Conservation (phyloP, 2,888 invertebrate genomes). For the Melitaea athalia region DNA sequence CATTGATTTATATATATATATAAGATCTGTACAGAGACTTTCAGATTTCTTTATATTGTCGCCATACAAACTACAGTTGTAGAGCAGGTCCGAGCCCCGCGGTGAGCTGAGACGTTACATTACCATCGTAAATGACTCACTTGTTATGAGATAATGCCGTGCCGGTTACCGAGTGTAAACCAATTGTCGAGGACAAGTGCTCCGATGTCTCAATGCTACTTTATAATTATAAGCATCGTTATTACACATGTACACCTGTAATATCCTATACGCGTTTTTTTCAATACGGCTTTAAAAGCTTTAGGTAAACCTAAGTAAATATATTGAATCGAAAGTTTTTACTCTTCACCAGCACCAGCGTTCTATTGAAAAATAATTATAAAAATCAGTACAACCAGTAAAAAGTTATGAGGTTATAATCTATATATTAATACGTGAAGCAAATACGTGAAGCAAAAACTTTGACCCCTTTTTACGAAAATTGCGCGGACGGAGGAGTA, state of each 20-base stretch:
- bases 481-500: too few relatives aligned
- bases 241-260: neutral
- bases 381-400: too few relatives aligned
- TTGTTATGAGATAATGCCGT: conserved; percentile 26
- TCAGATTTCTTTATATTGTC: conserved; percentile 8
- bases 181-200: conserved; percentile 22
- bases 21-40: neutral
- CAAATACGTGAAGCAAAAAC: too few relatives aligned
- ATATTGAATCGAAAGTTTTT: too few relatives aligned
- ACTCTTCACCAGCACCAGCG: too few relatives aligned
- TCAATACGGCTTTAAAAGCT: neutral
- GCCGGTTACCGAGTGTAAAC: conserved; percentile 13
- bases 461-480: too few relatives aligned
- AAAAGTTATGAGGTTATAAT: too few relatives aligned
- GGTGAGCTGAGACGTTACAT: conserved; percentile 12
- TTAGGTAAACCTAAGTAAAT: too few relatives aligned
- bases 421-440: too few relatives aligned
- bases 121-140: conserved; percentile 22
- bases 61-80: conserved; percentile 1
- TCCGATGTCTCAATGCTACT: conserved; percentile 19
- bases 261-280: neutral
- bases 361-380: too few relatives aligned
- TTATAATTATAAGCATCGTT: conserved; percentile 12
- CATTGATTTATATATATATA: too few relatives aligned
- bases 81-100: conserved; percentile 3